Conservation (phyloP, 2,888 invertebrate genomes). For the Dascillus cervinus region DNA sequence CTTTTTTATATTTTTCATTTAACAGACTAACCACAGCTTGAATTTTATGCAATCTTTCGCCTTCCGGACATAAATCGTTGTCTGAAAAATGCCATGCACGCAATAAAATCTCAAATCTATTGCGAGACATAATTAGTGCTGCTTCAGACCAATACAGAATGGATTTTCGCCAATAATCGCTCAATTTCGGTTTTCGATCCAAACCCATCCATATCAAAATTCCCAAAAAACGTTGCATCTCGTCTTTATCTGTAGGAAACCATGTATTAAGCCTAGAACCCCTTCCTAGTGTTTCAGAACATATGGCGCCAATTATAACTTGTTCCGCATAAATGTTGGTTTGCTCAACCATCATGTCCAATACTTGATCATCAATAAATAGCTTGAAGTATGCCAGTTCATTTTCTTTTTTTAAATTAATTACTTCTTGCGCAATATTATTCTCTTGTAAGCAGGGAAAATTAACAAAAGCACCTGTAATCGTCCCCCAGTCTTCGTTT, state of each 20-base stretch:
- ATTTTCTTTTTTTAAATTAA: not conserved
- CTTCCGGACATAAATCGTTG: too few relatives aligned
- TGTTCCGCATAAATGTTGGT: conserved; percentile 2
- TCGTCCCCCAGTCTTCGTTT: conserved; percentile 2
- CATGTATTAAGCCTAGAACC: conserved; percentile 1
- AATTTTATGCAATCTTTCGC: too few relatives aligned
- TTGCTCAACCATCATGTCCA: conserved; percentile 1
- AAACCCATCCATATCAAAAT: conserved; percentile 6
- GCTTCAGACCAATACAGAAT: conserved; percentile 3
- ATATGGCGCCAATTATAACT: conserved; percentile 1
- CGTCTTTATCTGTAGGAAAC: conserved; percentile 3
- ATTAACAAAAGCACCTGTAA: not conserved
- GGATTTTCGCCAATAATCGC: conserved; percentile 5
- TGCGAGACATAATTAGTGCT: conserved; percentile 1
- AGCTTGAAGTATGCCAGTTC: conserved; percentile 2
- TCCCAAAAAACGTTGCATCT: conserved; percentile 7
- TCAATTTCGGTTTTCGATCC: not conserved
- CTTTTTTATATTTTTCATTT: not conserved
- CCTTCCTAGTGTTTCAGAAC: not conserved
- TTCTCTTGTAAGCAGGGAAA: not conserved
- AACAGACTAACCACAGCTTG: not conserved
- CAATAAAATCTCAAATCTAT: conserved; percentile 5
- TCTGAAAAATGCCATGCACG: conserved; percentile 5
- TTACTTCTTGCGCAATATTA: not conserved
- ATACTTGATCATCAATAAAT: conserved; percentile 1